These are phyloP conservation scores for Timema cristinae DNA, from an alignment of 2,888 invertebrate species.

Conservation along the genomic window DNA sequence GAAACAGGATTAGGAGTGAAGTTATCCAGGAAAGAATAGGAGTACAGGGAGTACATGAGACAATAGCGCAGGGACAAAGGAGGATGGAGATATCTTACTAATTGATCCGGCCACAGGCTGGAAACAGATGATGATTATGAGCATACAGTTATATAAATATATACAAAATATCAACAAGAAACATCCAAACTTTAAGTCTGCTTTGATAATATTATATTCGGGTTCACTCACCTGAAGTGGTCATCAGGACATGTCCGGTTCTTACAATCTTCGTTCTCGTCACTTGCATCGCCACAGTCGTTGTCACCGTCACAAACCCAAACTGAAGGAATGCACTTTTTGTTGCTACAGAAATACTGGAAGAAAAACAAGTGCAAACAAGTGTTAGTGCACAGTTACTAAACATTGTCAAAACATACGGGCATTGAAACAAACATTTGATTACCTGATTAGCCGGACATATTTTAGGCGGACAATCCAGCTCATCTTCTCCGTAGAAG, in stretches of 20 bases:
- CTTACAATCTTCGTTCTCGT: slow-evolving; percentile 53
- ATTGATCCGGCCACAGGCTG: too few relatives aligned
- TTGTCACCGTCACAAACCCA: slow-evolving; percentile 78
- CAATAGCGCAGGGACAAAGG: too few relatives aligned
- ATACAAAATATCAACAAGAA: background rate
- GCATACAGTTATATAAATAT: too few relatives aligned
- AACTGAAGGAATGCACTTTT: slow-evolving; percentile 71
- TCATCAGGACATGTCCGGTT: slow-evolving; percentile 51
- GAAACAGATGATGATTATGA: too few relatives aligned
- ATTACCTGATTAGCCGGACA: slow-evolving; percentile 60
- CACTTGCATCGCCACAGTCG: slow-evolving; percentile 70
- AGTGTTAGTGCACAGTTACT: background rate
- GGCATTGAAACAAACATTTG: background rate
- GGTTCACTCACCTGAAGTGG: slow-evolving; percentile 48
- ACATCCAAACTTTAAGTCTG: background rate
- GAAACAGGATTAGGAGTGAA: too few relatives aligned
- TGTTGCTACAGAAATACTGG: slow-evolving; percentile 44
- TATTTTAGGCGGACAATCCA: slow-evolving; percentile 61
- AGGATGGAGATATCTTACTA: too few relatives aligned
- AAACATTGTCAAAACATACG: background rate
- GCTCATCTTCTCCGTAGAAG: slow-evolving; percentile 66
- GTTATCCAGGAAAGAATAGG: too few relatives aligned
- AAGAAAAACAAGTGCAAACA: slow-evolving; percentile 1
- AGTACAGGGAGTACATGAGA: too few relatives aligned
- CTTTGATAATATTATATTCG: background rate